Percentiles rank a stretch among this genome's conserved stretches.
These are phyloP conservation scores for Heteromormyrus szaboi DNA, from an alignment of 2,797 vertebrate species.

Conservation along the genomic window DNA sequence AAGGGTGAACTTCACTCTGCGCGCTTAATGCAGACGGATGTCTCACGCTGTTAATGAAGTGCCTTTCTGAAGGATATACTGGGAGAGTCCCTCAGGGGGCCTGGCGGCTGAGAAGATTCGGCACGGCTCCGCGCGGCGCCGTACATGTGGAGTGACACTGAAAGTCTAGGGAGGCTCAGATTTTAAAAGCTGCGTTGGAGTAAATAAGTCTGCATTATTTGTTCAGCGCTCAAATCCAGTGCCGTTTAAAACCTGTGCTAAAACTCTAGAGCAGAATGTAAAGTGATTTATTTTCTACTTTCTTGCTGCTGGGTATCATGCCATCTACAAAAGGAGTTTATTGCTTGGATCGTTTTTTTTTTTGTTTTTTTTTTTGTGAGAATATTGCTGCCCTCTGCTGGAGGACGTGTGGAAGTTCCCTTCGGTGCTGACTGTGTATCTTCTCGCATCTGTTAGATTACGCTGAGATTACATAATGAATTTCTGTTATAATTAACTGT, in stretches of 20 bases:
- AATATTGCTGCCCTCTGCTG: neutral
- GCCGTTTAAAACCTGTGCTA: neutral
- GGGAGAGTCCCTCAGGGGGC: neutral
- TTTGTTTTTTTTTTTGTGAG: neutral
- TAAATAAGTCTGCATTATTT: neutral
- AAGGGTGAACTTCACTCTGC: neutral
- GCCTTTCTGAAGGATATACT: neutral
- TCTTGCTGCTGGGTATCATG: neutral
- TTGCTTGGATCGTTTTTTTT: neutral
- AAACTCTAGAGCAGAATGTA: neutral
- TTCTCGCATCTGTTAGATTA: neutral
- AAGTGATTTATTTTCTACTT: neutral
- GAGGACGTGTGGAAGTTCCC: neutral
- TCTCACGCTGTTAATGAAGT: neutral
- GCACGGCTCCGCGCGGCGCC: neutral
- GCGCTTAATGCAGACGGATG: neutral
- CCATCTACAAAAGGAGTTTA: neutral
- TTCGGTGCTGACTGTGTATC: neutral
- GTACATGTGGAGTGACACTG: neutral
- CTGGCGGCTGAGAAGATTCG: neutral
- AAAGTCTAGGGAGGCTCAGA: neutral
- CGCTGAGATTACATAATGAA: neutral
- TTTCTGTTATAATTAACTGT: neutral
- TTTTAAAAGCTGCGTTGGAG: neutral
- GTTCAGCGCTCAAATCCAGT: neutral